Base-by-base conservation (phyloP, 64 coral and sea anemone genomes). In the Pachyseris speciosa region DNA sequence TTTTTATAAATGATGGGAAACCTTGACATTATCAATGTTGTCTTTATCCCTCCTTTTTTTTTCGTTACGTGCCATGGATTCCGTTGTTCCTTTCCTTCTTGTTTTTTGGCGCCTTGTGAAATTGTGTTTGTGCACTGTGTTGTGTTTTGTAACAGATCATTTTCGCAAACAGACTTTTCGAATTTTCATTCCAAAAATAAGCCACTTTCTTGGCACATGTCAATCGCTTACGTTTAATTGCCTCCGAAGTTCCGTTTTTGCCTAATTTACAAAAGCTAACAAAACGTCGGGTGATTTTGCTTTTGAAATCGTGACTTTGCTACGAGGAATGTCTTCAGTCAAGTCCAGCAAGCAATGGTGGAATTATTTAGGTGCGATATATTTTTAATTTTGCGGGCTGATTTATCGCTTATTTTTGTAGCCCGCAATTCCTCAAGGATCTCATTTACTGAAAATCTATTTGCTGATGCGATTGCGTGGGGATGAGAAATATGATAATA, bases 311-410 rank as follows among this genome's bases (percentile, higher is more conserved):
- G 7, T 50, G 17, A 13, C 36, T 13, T 60, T 81, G 33, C 19
- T 63, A 37, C 31, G 32, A n/a, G n/a, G n/a, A n/a, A 61, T 81
- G 9, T 19, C 29, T 15, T 58, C 16, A 55, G 22, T 2, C 16
- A 10, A 81, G 40, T 40, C 11, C 60, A 38, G 34, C 53, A 20
- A 52, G 29, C 17, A n/a, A 22, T 26, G 7, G 51, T 37, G 17
- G 55, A 61, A 81, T 81, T 81, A 81, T 81, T 81, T 39, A 81
- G 30, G 15, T 31, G 53, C 49, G 36, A 16, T 40, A 39, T 61
- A 25, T 79, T 63, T 50, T 81, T 26, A 61, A 61, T 63, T 81
- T 81, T 57, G 7, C 9, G 36, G 52, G 32, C 19, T 81, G 19
- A 81, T 22, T 34, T 48, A 79, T 79, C 5, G 12, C 48, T 47